phyloP scores from a whole-genome alignment of 2,888 invertebrate species.

The Syritta pipiens region DNA sequence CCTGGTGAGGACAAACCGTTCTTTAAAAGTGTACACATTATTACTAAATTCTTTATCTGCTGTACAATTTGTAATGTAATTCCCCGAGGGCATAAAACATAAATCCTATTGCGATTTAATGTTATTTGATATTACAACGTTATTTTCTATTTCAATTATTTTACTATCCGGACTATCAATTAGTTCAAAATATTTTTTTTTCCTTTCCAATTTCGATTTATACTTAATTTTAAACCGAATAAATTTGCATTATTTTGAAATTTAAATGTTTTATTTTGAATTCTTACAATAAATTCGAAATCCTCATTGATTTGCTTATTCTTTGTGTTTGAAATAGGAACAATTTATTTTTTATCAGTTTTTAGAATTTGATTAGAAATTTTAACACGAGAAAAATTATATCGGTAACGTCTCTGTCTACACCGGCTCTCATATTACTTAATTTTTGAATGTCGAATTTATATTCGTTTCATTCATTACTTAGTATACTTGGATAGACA shows the following conservation, averaged over 20 bases:
- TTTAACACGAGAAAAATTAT: constrained; percentile 41
- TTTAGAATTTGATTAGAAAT: constrained; percentile 20
- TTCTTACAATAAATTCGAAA: constrained; percentile 3
- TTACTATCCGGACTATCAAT: neutral
- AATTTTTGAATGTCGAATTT: neutral
- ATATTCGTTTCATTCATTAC: neutral
- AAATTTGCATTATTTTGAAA: neutral
- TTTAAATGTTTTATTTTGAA: neutral
- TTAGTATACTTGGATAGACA: neutral
- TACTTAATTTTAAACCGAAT: neutral
- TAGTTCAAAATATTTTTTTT: neutral
- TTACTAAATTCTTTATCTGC: too few relatives aligned
- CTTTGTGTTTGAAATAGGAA: constrained; percentile 31
- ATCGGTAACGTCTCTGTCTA: constrained; percentile 1
- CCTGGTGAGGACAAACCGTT: too few relatives aligned
- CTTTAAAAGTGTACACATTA: too few relatives aligned
- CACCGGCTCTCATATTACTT: neutral
- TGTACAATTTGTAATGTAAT: too few relatives aligned
- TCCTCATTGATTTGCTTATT: constrained; percentile 26
- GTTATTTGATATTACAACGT: neutral
- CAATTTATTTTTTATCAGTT: constrained; percentile 20
- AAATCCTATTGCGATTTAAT: too few relatives aligned
- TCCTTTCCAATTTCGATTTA: neutral
- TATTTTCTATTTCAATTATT: neutral
- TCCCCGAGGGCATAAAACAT: too few relatives aligned